Base-by-base conservation (phyloP, 1,140 invertebrate species). In the Ctenoplectra terminalis region DNA sequence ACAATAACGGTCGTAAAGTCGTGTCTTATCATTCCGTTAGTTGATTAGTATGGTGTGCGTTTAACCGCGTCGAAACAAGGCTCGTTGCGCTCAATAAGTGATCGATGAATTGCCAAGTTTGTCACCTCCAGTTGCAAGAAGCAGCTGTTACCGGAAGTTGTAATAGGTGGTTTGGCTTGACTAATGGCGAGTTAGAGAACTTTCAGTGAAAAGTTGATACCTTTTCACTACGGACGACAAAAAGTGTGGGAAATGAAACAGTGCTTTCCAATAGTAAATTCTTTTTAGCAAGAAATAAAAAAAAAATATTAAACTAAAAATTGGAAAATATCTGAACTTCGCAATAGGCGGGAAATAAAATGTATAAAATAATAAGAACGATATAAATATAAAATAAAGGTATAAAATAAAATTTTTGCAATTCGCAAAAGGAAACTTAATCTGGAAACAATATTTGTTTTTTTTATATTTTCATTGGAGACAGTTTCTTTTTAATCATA, bases 1-100 rank as follows among this genome's bases (percentile, higher is more conserved):
- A 7, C 2, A 56, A 71, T 52, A 46, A 75, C 43, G 29, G 52
- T 63, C 13, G 34, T 9, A 31, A 40, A 58, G n/a, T 2, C 70
- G 58, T 6, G n/a, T 43, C 20, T 73, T 75, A 75, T 64, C 58
- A 52, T 75, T 75, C 58, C 46, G 46, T 64, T 75, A 75, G 7
- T 26, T 29, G 60, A 54, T 76, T 43, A 43, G 37, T 40, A 67
- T 52, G 46, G 29, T 26, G 15, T 34, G 26, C 46, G 6, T 76
- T 54, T 43, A 66, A 54, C 74, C 20, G 20, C 23, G 6, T 3
- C 8, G 15, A 13, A 29, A 0, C 13, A 63, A 50, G 26, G 4
- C 9, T 48, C 13, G 6, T 9, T 63, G 29, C 20, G 2, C 20
- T 48, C 29, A 2, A 48, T 37, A 48, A 43, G 20, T 23, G 13